Conservation (phyloP, 2,888 invertebrate species). For the Acronicta leporina region DNA sequence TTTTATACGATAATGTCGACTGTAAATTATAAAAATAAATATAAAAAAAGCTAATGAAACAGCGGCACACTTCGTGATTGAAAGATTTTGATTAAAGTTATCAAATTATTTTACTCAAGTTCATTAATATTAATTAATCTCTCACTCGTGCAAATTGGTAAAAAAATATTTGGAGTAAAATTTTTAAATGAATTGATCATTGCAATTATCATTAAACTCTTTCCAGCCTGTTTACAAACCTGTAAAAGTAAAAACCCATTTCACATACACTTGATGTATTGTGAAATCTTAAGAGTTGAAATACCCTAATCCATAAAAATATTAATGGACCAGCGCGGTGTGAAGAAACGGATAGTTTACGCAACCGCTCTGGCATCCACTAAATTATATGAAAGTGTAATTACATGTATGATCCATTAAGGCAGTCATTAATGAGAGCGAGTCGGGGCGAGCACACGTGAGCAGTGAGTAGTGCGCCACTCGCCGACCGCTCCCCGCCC, state of each 20-base stretch:
- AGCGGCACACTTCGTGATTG: too few species aligned
- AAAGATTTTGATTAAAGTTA: background rate
- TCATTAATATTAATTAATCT: slow-evolving; percentile 12
- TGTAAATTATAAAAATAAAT: too few species aligned
- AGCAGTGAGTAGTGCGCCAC: slow-evolving; percentile 41
- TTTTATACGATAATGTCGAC: too few species aligned
- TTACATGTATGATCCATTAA: slow-evolving; percentile 78
- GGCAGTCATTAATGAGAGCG: slow-evolving; percentile 70
- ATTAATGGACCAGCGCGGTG: slow-evolving; percentile 51
- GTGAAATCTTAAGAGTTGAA: slow-evolving; percentile 38
- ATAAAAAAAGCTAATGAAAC: too few species aligned
- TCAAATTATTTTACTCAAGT: slow-evolving; percentile 3
- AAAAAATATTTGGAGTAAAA: too few species aligned
- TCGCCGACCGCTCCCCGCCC: slow-evolving; percentile 32
- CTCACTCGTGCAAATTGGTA: slow-evolving; percentile 6
- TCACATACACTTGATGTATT: slow-evolving; percentile 19
- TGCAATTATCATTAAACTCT: slow-evolving; percentile 8
- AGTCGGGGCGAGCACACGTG: slow-evolving; percentile 45
- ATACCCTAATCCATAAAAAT: slow-evolving; percentile 55
- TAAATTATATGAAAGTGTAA: slow-evolving; percentile 75
- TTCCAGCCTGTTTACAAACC: slow-evolving; percentile 10
- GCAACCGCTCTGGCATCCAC: slow-evolving; percentile 65
- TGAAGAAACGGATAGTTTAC: slow-evolving; percentile 63
- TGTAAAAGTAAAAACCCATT: slow-evolving; percentile 23
- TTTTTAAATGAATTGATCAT: slow-evolving; percentile 6